phyloP scores from a whole-genome alignment of 1,140 invertebrate genomes.

The Drosophila serrata region DNA sequence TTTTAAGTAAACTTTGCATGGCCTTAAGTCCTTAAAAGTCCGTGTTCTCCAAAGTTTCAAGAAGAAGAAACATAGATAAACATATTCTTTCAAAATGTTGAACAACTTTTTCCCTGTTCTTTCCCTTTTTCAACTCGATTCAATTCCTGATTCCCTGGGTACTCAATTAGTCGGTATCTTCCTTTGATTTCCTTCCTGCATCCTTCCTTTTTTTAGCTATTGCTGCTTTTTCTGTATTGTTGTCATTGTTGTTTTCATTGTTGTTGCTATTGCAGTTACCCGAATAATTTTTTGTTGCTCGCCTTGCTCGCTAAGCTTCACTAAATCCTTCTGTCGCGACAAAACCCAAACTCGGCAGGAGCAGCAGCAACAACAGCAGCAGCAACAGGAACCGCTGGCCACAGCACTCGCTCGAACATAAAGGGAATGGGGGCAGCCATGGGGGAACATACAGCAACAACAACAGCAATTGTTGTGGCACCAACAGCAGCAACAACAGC shows the following conservation, averaged over 20 bases:
- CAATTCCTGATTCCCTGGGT: not conserved
- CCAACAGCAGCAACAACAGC: conserved; percentile 12
- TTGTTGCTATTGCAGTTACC: conserved; percentile 12
- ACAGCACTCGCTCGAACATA: conserved; percentile 9
- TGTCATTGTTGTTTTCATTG: not conserved
- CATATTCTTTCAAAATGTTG: not conserved
- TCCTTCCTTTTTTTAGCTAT: conserved; percentile 2
- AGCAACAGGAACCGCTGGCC: conserved; percentile 40
- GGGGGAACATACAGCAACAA: not conserved
- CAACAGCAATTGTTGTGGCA: no score
- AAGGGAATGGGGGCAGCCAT: conserved; percentile 1
- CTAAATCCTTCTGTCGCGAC: conserved; percentile 74
- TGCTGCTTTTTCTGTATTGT: conserved; percentile 3
- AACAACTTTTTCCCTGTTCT: no score
- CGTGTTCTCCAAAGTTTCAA: not conserved
- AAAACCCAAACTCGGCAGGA: conserved; percentile 50
- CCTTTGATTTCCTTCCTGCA: conserved; percentile 27
- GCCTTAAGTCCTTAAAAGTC: not conserved
- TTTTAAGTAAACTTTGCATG: not conserved
- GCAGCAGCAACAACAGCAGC: conserved; percentile 26
- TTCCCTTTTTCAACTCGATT: not conserved
- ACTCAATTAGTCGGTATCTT: conserved; percentile 20
- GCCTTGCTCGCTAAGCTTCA: conserved; percentile 62
- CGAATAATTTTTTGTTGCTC: conserved; percentile 50
- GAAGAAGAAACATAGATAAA: not conserved